Base-by-base conservation (phyloP, 2,888 invertebrate species). In the Cremastobaeus sp. region DNA sequence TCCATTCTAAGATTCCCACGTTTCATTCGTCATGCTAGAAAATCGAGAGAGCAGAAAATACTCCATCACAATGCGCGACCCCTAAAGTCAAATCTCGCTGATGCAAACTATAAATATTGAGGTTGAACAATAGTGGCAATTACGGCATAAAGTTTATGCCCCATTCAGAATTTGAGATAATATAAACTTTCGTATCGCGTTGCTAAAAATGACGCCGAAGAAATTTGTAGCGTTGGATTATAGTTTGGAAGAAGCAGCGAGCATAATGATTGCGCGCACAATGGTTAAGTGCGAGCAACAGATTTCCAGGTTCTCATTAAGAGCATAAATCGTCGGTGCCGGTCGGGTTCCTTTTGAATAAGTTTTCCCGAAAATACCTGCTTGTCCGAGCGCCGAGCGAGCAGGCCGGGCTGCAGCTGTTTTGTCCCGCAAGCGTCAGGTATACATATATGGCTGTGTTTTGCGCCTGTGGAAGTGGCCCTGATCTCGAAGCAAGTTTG, bases 1-100 rank as follows among this genome's bases (percentile, higher is more conserved):
- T 70, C 70, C 74, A 54, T 48, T 54, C 60, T 28, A 57, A 55
- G 70, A 70, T 74, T 74, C 70, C 65, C 74, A 74, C 74, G 70
- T 62, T 70, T 20, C 47, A 54, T 64, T 70, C 59, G 52, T 54
- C 66, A 55, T 60, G 47, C 45, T 11, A 54, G 66, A 60, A 66
- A 66, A 66, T 37, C 34, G 32, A 8, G 11, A 18, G 47, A 43
- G 32, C 6, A 32, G 54, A 47, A 62, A 66, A 12, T 1, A 14
- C 6, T 14, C 20, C 11, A 35, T 68, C 47, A 50, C 21, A 37
- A 39, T 28, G 41, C 30, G 25, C 43, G 11, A 37, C 8, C 30
- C 50, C 17, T 35, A 17, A 30, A 34, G 45, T 12, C 41, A n/a
- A 41, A 17, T 30, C 12, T 12, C 8, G 37, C 35, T 37, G 35